Conservation (phyloP, 2,888 invertebrate genomes). For the Spicauda simplicius region DNA sequence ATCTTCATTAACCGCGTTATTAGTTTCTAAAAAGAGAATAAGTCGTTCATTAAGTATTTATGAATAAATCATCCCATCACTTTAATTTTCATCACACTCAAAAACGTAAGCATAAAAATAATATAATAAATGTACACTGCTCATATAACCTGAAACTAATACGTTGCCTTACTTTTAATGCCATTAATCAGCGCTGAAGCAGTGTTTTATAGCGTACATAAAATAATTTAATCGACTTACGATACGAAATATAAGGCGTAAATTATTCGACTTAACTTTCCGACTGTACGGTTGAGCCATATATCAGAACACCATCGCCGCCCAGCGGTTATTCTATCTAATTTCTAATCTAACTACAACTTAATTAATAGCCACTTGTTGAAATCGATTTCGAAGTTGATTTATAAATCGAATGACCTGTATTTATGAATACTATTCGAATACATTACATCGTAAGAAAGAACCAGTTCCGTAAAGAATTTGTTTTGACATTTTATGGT, state of each 20-base stretch:
- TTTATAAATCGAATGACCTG: slow-evolving; percentile 81
- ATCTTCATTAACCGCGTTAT: too few relatives aligned
- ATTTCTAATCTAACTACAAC: slow-evolving; percentile 83
- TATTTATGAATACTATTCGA: slow-evolving; percentile 69
- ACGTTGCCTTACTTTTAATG: background rate
- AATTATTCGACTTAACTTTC: slow-evolving; percentile 17
- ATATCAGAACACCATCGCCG: slow-evolving; percentile 67
- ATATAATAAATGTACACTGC: too few relatives aligned
- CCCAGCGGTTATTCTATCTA: slow-evolving; percentile 76
- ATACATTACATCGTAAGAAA: slow-evolving; percentile 64
- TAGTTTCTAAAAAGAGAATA: too few relatives aligned
- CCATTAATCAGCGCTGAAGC: slow-evolving; percentile 3
- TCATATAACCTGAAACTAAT: too few relatives aligned
- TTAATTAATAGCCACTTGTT: slow-evolving; percentile 85
- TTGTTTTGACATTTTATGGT: slow-evolving; percentile 52
- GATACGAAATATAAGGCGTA: background rate
- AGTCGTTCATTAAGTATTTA: too few relatives aligned
- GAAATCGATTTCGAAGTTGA: slow-evolving; percentile 82
- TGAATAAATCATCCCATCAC: too few relatives aligned
- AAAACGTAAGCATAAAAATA: too few relatives aligned
- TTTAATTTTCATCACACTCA: too few relatives aligned
- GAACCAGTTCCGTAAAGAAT: slow-evolving; percentile 56
- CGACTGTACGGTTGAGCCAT: slow-evolving; percentile 48
- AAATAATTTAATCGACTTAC: slow-evolving; percentile 14
- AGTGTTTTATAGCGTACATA: background rate